Evolutionary conservation across 2,113 vertebrate genomes (phyloP), one percentile per base, ranked within the genome.

Genomic region (Cyphomyrus discorhynchus): DNA sequence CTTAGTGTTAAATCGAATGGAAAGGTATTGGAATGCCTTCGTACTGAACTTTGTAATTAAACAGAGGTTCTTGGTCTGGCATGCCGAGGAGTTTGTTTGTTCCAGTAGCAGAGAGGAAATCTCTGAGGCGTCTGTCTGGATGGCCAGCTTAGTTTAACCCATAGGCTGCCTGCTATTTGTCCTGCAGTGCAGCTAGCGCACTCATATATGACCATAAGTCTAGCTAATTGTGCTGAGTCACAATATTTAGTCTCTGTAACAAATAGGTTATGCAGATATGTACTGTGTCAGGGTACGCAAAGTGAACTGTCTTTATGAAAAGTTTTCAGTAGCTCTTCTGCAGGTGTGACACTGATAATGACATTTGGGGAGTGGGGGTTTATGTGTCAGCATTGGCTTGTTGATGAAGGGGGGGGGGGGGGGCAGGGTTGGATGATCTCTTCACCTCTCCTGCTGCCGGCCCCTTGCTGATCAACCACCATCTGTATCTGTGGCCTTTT

Each of bases 1-100:
- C 92, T 92, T 77, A 77, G 85, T 93, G 91, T 92, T 94, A 92
- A 94, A 92, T 93, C 88, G 91, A 92, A 93, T 91, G 91, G 87
- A 92, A 91, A 66, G 66, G 45, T 84, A 90, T 89, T 42, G 88
- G 85, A 89, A 89, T 91, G 39, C 88, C 88, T 89, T 89, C 90
- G 17, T 87, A 89, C 89, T 92, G 87, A 92, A 90, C 85, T 62
- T 90, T 88, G 92, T 94, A 92, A 94, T 94, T 94, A 92, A 91
- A 92, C 93, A 89, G 93, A 94, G 91, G 91, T 91, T 89, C 90
- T 93, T 92, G 92, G 92, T 92, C 90, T 31, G 77, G 91, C 84
- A 70, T 50, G 80, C 62, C 83, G 77, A 49, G 84, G 47, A 89
- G 87, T 87, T 77, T 89, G 45, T 91, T 90, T 91, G 91, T 91